Percentiles rank a stretch among this genome's conserved stretches.
These are phyloP conservation scores for Pangasius djambal DNA, from an alignment of 2,797 vertebrate species.

Conservation along the genomic window DNA sequence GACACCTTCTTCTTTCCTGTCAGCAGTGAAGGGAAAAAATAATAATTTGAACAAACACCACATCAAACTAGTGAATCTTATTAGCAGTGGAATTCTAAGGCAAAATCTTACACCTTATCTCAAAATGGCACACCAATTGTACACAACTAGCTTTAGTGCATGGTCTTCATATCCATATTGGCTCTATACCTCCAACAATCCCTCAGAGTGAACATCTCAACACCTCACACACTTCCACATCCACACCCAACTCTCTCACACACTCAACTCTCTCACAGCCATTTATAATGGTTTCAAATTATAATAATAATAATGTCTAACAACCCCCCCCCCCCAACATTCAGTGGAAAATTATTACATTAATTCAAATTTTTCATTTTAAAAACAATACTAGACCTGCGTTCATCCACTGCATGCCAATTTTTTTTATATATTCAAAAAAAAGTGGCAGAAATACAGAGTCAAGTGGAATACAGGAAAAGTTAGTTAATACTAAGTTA, in stretches of 20 bases:
- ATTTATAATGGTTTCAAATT: too few relatives aligned
- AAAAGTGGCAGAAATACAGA: background rate
- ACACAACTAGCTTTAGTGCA: background rate
- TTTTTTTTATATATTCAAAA: background rate
- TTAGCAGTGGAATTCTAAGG: background rate
- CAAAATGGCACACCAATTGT: background rate
- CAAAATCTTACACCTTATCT: background rate
- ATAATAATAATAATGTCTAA: too few relatives aligned
- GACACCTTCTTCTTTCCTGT: slow-evolving; percentile 97
- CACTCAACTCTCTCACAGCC: too few relatives aligned
- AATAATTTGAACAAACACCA: background rate
- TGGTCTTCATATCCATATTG: background rate
- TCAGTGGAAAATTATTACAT: background rate
- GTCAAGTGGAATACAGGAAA: background rate
- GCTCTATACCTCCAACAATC: background rate
- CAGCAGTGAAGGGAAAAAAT: slow-evolving; percentile 27
- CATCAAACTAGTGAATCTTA: background rate
- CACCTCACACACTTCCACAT: background rate
- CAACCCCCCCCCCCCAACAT: background rate
- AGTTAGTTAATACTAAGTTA: too few relatives aligned
- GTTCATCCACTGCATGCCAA: background rate
- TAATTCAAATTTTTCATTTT: background rate
- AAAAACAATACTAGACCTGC: background rate
- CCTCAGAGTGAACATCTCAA: background rate
- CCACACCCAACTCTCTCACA: background rate